A percentile compares a stretch with the other conserved stretches of the same genome.
Evolutionary conservation across 1,140 invertebrate species (phyloP).

Genomic region (Maconellicoccus hirsutus): DNA sequence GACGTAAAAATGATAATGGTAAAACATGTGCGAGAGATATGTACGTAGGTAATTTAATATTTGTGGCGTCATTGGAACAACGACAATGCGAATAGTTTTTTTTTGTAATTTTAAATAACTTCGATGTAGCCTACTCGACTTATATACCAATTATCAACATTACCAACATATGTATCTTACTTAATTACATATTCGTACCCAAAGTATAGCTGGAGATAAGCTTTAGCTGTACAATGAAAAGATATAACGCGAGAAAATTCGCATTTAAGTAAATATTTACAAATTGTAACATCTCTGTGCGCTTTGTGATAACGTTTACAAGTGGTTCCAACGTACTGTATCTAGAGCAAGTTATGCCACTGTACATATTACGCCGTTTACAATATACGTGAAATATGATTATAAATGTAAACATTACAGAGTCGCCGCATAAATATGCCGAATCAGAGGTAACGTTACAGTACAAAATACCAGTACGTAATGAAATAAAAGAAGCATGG

Average conservation of each 20-base stretch:
- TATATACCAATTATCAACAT: no score
- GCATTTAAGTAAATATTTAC: no score
- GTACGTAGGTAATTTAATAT: not conserved
- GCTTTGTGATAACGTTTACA: no score
- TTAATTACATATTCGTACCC: no score
- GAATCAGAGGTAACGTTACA: slow-evolving; percentile 88
- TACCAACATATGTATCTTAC: no score
- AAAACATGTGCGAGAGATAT: not conserved
- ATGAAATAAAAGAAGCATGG: slow-evolving; percentile 67
- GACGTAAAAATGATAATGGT: not conserved
- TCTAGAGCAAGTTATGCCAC: not conserved
- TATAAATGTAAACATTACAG: slow-evolving; percentile 36
- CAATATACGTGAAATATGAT: not conserved
- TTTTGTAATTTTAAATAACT: no score
- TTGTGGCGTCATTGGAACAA: not conserved
- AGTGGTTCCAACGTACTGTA: no score
- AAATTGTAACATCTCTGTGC: no score
- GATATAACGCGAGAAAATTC: not conserved
- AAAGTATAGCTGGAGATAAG: no score
- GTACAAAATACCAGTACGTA: slow-evolving; percentile 71
- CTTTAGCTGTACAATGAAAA: no score
- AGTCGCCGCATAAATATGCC: slow-evolving; percentile 73
- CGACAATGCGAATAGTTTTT: no score
- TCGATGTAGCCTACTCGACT: no score
- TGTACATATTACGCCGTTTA: not conserved